Base-by-base conservation (phyloP, 2,797 vertebrate species). In the Micromesistius poutassou region DNA sequence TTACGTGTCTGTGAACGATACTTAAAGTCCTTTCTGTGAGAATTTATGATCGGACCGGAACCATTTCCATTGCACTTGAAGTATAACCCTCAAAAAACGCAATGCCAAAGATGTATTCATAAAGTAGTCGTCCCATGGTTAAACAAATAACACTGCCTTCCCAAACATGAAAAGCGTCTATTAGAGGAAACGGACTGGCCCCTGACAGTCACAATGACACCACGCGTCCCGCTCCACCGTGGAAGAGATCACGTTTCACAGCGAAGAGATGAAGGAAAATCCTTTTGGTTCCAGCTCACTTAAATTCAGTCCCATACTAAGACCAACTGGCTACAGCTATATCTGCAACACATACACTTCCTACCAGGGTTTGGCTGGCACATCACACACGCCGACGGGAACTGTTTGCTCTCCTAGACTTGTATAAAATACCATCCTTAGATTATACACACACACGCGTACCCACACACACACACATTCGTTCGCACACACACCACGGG, bases 241-340 rank as follows among this genome's bases (percentile, higher is more conserved):
- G 14, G 78, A 81, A 87, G 82, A 87, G 80, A 77, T 87, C 74
- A 82, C 85, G 82, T 82, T 87, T 89, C 78, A 77, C 77, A 85
- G 85, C 83, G 71, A 74, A 81, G 68, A 86, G 81, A 88, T 85
- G 91, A 90, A 89, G 73, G 70, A 1, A 79, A 85, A 81, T 79
- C 81, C 79, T 87, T 74, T 78, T 81, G 81, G 83, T 85, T 87
- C 83, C 80, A 78, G 76, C 84, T 82, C 83, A 85, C 85, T 88
- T 86, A 80, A 87, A 90, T 89, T 88, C 87, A 78, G 62, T 28
- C 62, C 81, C 76, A 68, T 85, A 77, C 85, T 81, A 86, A 89
- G 85, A 12, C 62, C 62, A 28, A 68, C 55, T n/a, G 55, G 55
- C 55, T 62, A 62, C 14, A n/a, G 19, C 55, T 62, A 62, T 25